Conservation (phyloP, 1,140 invertebrate species). For the Pogonognathellus flavescens region DNA sequence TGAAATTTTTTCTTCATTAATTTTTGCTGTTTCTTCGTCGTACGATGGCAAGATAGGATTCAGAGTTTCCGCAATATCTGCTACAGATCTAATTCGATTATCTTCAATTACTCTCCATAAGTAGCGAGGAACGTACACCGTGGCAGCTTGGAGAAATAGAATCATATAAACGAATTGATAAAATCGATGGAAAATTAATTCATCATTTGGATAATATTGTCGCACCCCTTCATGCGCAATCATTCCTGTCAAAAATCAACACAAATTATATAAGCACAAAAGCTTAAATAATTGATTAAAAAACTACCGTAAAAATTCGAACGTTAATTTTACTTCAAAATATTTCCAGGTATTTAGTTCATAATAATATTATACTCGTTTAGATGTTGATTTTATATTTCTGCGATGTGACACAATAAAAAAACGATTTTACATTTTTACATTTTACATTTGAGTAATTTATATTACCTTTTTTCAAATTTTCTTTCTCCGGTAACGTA, state of each 20-base stretch:
- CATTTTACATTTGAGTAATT: not conserved
- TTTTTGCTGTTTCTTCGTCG: not conserved
- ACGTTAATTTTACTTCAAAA: no score
- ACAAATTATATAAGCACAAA: not conserved
- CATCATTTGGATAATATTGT: not conserved
- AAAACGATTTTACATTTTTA: no score
- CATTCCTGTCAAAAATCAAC: not conserved
- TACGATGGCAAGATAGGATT: not conserved
- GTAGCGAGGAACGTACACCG: not conserved
- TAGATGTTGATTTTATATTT: no score
- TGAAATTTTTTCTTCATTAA: not conserved
- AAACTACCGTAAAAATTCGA: no score
- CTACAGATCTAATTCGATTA: not conserved
- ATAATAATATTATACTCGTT: no score
- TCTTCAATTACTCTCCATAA: not conserved
- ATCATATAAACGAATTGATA: conserved; percentile 18
- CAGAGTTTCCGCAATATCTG: not conserved
- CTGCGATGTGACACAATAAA: no score
- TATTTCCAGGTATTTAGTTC: no score
- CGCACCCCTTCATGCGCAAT: not conserved
- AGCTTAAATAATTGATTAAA: no score
- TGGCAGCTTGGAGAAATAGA: not conserved
- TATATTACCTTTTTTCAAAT: conserved; percentile 44
- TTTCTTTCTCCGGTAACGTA: conserved; percentile 66
- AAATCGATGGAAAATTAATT: conserved; percentile 6